phyloP scores from a whole-genome alignment of 2,888 invertebrate species.

The Podotricha telesiphe region DNA sequence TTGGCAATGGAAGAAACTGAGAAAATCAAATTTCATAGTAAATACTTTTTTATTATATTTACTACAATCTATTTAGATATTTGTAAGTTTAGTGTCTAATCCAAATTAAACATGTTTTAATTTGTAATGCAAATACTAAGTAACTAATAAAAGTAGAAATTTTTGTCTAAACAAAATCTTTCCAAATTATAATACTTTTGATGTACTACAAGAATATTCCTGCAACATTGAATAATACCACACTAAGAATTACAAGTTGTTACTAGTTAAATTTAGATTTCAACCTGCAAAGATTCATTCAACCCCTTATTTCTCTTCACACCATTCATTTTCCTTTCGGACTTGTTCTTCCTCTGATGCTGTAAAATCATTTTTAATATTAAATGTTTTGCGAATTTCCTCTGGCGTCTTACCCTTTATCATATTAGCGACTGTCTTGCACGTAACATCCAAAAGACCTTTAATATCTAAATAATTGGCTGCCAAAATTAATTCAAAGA shows the following conservation, averaged over 20 bases:
- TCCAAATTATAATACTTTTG: conserved; percentile 5
- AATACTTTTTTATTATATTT: background rate
- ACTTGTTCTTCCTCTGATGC: conserved; percentile 99
- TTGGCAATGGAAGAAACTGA: background rate
- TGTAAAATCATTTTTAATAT: conserved; percentile 98
- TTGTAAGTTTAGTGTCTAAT: background rate
- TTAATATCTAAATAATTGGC: conserved; percentile 98
- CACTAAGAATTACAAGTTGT: background rate
- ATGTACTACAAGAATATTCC: background rate
- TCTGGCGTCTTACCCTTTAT: conserved; percentile 99
- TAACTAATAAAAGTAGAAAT: background rate
- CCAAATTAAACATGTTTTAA: background rate
- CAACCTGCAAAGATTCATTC: background rate
- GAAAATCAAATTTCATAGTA: background rate
- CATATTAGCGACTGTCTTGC: conserved; percentile 99
- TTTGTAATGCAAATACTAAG: background rate
- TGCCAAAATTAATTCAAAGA: conserved; percentile 97
- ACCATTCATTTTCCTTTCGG: conserved; percentile 98
- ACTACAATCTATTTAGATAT: background rate
- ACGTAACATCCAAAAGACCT: conserved; percentile 97
- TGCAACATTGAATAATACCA: background rate
- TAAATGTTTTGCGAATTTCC: conserved; percentile 98
- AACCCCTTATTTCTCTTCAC: conserved; percentile 89
- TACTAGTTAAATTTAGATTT: conserved; percentile 4
- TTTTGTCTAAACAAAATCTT: background rate